Conservation (phyloP, 1,140 invertebrate genomes). For the Diorhabda elongata region DNA sequence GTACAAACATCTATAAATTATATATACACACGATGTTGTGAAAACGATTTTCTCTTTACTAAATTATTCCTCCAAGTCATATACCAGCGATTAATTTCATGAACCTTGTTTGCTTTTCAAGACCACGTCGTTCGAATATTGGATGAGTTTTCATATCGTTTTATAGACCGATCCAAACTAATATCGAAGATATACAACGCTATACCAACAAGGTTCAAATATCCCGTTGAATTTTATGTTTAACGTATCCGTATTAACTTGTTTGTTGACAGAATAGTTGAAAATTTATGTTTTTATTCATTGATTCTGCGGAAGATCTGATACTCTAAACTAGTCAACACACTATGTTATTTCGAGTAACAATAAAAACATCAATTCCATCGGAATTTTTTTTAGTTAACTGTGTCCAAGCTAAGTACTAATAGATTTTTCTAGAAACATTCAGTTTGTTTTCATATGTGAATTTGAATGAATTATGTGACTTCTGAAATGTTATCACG, state of each 20-base stretch:
- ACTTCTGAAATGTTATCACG: too few species aligned
- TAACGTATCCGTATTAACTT: not conserved
- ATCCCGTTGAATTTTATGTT: not conserved
- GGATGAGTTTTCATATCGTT: constrained; percentile 14
- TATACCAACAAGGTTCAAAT: not conserved
- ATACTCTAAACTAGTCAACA: too few species aligned
- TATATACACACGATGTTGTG: not conserved
- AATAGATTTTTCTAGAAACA: too few species aligned
- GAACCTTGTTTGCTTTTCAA: constrained; percentile 12
- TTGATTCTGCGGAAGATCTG: too few species aligned
- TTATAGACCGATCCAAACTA: constrained; percentile 13
- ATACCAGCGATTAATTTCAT: constrained; percentile 17
- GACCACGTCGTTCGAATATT: constrained; percentile 16
- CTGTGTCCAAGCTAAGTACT: too few species aligned
- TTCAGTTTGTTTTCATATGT: too few species aligned
- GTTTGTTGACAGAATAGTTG: not conserved
- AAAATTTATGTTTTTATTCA: too few species aligned
- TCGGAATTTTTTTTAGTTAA: too few species aligned
- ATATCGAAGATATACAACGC: constrained; percentile 10
- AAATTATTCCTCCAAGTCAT: constrained; percentile 12
- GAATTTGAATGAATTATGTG: too few species aligned
- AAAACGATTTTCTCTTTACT: not conserved
- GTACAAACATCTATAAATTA: not conserved
- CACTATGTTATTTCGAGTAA: too few species aligned
- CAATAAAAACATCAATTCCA: too few species aligned